Evolutionary conservation across 2,113 vertebrate species (phyloP), one percentile per base, ranked within the genome.

Genomic region (Uropsilus gracilis): DNA sequence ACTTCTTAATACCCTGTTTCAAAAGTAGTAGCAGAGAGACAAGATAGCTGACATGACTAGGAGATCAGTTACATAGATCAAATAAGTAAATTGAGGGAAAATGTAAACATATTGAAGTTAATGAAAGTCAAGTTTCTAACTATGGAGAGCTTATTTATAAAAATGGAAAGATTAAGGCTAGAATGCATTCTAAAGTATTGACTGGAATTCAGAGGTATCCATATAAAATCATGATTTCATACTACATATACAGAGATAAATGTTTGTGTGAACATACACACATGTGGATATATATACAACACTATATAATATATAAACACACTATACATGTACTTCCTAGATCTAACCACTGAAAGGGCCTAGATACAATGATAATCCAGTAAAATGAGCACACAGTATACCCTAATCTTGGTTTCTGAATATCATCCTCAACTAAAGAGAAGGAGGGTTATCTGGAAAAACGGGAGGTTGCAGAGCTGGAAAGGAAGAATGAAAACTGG

Each of bases 91-190:
- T 9, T 86, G 28, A 92, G 28, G 26, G 94, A 16, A 37, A 63
- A 68, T 61, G 44, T 63, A 88, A 85, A 66, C 66, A 82, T 18
- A 68, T 53, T 5, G 14, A 91, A 14, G 57, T 84, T 89, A 82
- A 89, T 34, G 5, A 83, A 1, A 86, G n/a, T n/a, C 66, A 75
- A 92, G 14, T 91, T 89, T 88, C 53, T n/a, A 20, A 97, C 32
- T 90, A 42, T 53, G 61, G 32, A 93, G 63, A 68, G 73, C 82
- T 13, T 71, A 81, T 34, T 84, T 50, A 63, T 32, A 88, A 83
- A 80, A 9, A 61, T 18, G 24, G 37, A 84, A 93, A 85, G 28
- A 44, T 71, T 85, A 85, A 80, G 3, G 34, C 16, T 61, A 93
- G 22, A 88, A 86, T 85, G 34, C 82, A 63, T 37, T 34, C 63